These are phyloP conservation scores for Lapara coniferarum DNA, from an alignment of 2,888 invertebrate species.

Conservation along the genomic window DNA sequence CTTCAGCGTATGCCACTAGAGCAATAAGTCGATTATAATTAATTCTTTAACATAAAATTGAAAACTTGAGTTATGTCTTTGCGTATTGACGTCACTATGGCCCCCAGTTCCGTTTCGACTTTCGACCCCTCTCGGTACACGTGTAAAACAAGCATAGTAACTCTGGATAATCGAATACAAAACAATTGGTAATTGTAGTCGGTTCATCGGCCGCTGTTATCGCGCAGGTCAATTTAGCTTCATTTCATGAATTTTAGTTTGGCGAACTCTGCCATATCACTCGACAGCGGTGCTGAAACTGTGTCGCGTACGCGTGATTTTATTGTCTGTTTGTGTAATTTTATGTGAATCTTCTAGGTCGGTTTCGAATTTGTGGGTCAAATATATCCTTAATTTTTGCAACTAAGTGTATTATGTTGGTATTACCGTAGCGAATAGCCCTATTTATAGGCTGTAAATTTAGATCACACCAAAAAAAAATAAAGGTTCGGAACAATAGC, in stretches of 20 bases:
- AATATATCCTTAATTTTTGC: too few species aligned
- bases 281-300: slow-evolving; percentile 49
- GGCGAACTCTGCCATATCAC: slow-evolving; percentile 51
- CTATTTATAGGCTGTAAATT: too few species aligned
- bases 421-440: too few species aligned
- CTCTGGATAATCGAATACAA: slow-evolving; percentile 36
- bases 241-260: slow-evolving; percentile 53
- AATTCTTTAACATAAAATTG: not conserved
- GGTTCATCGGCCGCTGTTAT: slow-evolving; percentile 51
- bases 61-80: too few species aligned
- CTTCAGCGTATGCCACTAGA: not conserved
- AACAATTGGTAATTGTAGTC: slow-evolving; percentile 51
- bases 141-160: slow-evolving; percentile 2
- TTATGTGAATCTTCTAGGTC: too few species aligned
- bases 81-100: not conserved
- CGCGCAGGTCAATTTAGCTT: slow-evolving; percentile 58
- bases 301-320: slow-evolving; percentile 24
- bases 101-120: too few species aligned
- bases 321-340: not conserved
- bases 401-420: too few species aligned
- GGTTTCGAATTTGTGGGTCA: too few species aligned
- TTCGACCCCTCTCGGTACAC: not conserved
- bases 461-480: too few species aligned
- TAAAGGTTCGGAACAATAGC: too few species aligned
- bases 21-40: not conserved